Evolutionary conservation across 2,113 vertebrate species (phyloP), one percentile per base, ranked within the genome.

Genomic region (Serinus canaria): DNA sequence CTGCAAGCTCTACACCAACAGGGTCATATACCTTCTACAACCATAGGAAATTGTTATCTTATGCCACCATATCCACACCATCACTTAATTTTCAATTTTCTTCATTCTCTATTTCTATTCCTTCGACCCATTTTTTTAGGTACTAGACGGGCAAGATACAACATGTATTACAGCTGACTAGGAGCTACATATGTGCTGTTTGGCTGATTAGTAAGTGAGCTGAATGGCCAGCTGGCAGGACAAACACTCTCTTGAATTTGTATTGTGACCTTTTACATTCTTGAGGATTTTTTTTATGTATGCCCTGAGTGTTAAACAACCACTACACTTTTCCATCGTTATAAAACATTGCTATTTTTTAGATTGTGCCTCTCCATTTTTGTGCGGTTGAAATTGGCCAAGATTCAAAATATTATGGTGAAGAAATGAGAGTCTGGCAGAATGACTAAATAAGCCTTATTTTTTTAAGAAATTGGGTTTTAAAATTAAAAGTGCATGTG

Each of bases 221-320:
- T 77, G 52, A 76, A 69, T 46, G 44, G 15, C 22, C 22, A 87
- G 3, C 15, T 89, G 47, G 7, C 10, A 74, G 47, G 13, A 20
- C 20, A 76, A 58, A 80, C 3, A 80, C 20, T 55, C 4, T 44
- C 37, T 69, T 91, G 59, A 83, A 58, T 72, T 55, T 3, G 11
- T 58, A 9, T 28, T 19, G 5, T 2, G 2, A 8, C 2, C 11
- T 63, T 83, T 50, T 50, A 35, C 3, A 7, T 20, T 56, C 19
- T 63, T 64, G 13, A 56, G 7, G 6, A 10, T 60, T 43, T 63
- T 55, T 50, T 52, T 28, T 17, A 67, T 13, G 0, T 22, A n/a
- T 41, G 17, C 27, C 7, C 21, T 75, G 16, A 68, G 6, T n/a
- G 9, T 55, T 28, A 33, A n/a, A 11, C 0, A 0, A 67, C 16